phyloP scores from a whole-genome alignment of 2,113 vertebrate genomes.

The Vulpes lagopus region DNA sequence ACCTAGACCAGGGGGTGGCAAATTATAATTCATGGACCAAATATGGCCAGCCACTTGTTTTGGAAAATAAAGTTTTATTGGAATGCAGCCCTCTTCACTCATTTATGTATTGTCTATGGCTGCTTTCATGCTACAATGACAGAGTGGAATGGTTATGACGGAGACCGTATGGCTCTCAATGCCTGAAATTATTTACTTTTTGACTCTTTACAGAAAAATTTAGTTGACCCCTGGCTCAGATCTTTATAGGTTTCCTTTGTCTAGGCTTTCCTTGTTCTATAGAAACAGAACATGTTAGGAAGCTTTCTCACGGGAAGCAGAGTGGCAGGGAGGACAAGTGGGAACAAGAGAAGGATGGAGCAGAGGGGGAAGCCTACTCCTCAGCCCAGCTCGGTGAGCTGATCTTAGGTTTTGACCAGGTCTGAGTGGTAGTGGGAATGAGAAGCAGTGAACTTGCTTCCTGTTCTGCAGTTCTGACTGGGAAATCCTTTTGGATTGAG shows the following conservation, averaged over 20 bases:
- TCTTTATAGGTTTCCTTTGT: neutral
- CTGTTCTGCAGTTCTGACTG: neutral
- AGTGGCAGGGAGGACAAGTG: neutral
- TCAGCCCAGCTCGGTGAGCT: too few relatives aligned
- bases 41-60: neutral
- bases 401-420: neutral
- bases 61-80: constrained; percentile 54
- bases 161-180: neutral
- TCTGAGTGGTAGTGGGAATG: neutral
- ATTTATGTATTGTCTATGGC: neutral
- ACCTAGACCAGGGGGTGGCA: neutral
- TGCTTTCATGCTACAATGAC: neutral
- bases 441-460: neutral
- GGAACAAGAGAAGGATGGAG: neutral
- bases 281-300: neutral
- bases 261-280: neutral
- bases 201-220: neutral
- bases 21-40: neutral
- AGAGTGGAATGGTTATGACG: neutral
- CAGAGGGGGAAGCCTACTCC: neutral
- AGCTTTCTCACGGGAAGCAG: neutral
- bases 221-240: neutral
- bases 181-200: neutral
- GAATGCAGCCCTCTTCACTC: neutral
- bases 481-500: neutral